These are phyloP conservation scores for Ectobius pallidus DNA, from an alignment of 2,888 invertebrate species.

Conservation along the genomic window DNA sequence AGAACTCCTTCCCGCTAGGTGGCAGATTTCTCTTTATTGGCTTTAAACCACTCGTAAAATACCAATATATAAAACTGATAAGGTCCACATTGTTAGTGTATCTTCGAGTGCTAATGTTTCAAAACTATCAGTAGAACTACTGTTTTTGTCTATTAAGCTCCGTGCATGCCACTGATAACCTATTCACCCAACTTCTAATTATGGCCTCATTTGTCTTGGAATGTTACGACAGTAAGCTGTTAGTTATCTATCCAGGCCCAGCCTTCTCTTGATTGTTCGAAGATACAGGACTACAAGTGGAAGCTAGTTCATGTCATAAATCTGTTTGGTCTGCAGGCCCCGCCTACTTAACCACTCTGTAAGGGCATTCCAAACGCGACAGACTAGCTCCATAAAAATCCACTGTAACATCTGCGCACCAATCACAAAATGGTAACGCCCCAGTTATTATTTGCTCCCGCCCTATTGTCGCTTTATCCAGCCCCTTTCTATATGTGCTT, in stretches of 20 bases:
- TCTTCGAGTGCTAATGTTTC: not conserved
- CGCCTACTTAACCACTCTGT: not conserved
- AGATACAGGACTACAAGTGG: not conserved
- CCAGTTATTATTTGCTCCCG: not conserved
- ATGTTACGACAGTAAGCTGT: not conserved
- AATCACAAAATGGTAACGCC: not conserved
- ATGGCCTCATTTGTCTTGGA: not conserved
- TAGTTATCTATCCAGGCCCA: not conserved
- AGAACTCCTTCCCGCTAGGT: constrained; percentile 8
- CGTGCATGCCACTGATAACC: not conserved
- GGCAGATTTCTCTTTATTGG: constrained; percentile 4
- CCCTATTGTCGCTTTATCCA: not conserved
- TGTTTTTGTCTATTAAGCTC: not conserved
- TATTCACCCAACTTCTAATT: not conserved
- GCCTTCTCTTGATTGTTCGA: not conserved
- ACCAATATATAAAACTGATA: not conserved
- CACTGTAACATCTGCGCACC: not conserved
- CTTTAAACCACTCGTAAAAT: not conserved
- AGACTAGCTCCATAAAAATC: not conserved
- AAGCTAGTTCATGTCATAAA: not conserved
- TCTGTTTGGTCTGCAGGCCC: not conserved
- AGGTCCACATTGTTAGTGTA: not conserved
- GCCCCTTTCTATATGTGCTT: not conserved
- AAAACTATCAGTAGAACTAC: not conserved
- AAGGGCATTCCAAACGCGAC: not conserved